These are phyloP conservation scores for Lepidonotus clava DNA, from an alignment of 2,888 invertebrate species.

Conservation along the genomic window DNA sequence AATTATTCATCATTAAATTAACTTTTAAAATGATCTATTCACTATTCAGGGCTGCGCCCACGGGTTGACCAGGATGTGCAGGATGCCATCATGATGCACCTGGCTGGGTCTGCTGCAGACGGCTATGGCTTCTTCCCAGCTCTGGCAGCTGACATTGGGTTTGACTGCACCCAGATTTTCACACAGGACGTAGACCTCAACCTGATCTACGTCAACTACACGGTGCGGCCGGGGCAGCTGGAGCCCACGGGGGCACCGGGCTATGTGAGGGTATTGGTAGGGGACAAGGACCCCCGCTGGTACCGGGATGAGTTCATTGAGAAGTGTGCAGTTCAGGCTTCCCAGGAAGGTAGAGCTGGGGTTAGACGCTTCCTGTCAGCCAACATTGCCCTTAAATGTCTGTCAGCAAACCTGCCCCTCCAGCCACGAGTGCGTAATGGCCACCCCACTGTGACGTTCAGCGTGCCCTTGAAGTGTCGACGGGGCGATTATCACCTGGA, in stretches of 20 bases:
- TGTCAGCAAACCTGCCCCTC: background rate
- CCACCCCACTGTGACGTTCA: background rate
- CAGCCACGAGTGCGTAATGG: background rate
- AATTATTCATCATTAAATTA: too few relatives aligned
- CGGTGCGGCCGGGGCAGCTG: background rate
- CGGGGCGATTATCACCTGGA: background rate
- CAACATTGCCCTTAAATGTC: background rate
- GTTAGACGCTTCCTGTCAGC: background rate
- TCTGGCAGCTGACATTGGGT: background rate
- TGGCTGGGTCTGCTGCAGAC: background rate
- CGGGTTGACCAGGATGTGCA: background rate
- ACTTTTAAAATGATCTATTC: too few relatives aligned
- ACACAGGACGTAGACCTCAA: background rate
- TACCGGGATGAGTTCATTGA: background rate
- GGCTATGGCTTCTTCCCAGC: background rate
- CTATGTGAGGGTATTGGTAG: background rate
- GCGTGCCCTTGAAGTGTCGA: background rate
- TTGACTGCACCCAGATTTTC: slow-evolving; percentile 2
- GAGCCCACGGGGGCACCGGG: background rate
- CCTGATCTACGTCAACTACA: background rate
- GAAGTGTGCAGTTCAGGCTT: background rate
- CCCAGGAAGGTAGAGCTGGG: too few relatives aligned
- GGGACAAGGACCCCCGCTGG: background rate
- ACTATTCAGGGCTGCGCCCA: background rate
- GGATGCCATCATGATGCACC: background rate